Conservation (phyloP, 2,113 vertebrate genomes). For the Cebidichthys violaceus region DNA sequence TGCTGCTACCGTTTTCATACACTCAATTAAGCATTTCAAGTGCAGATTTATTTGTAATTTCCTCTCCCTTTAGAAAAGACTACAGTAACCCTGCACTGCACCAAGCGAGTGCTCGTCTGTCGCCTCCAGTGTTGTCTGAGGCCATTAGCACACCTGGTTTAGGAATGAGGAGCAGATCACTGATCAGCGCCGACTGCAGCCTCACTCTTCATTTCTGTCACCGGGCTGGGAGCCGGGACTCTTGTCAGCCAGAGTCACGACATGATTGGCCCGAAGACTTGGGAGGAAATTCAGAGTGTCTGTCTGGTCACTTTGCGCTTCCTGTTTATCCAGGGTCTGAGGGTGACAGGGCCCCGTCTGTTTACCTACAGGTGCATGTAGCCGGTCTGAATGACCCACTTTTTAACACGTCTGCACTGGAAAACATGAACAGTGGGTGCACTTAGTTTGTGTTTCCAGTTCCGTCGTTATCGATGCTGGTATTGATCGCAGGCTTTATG, state of each 20-base stretch:
- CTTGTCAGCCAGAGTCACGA: slow-evolving; percentile 67
- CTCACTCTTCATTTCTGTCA: slow-evolving; percentile 78
- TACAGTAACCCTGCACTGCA: neutral
- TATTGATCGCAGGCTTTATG: slow-evolving; percentile 43
- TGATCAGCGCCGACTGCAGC: slow-evolving; percentile 76
- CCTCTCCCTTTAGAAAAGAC: neutral
- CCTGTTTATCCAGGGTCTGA: slow-evolving; percentile 54
- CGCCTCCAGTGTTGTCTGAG: slow-evolving; percentile 70
- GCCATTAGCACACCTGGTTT: slow-evolving; percentile 71
- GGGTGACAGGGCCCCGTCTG: slow-evolving; percentile 64
- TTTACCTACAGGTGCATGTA: slow-evolving; percentile 54
- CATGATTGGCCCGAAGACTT: slow-evolving; percentile 48
- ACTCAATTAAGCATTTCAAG: neutral
- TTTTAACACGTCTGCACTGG: slow-evolving; percentile 2
- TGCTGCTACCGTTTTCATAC: neutral
- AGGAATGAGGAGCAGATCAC: slow-evolving; percentile 63
- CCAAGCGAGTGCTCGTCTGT: slow-evolving; percentile 19
- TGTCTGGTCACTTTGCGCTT: slow-evolving; percentile 70
- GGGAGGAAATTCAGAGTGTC: slow-evolving; percentile 61
- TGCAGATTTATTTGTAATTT: neutral
- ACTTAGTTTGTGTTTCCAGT: slow-evolving; percentile 15
- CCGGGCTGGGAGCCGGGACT: slow-evolving; percentile 13
- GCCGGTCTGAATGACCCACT: slow-evolving; percentile 54
- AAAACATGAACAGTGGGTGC: neutral
- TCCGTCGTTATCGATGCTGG: slow-evolving; percentile 24